These are phyloP conservation scores for Aphelinus certus DNA, from an alignment of 1,140 invertebrate genomes.

Conservation along the genomic window DNA sequence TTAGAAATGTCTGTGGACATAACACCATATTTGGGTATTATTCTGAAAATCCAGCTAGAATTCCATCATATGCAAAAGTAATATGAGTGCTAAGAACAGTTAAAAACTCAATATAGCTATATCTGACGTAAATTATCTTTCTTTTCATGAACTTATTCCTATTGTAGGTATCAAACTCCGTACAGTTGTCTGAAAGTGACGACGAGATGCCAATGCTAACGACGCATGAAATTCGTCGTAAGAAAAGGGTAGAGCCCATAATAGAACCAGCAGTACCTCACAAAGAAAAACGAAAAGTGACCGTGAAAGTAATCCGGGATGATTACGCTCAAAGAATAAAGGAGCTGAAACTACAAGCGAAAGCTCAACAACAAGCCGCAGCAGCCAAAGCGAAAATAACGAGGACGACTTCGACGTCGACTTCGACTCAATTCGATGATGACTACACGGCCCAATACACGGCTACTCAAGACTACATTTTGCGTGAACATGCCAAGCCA, in stretches of 20 bases:
- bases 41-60: too few species aligned
- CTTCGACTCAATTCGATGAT: slow-evolving; percentile 11
- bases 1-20: too few species aligned
- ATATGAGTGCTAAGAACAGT: too few species aligned
- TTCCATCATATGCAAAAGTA: too few species aligned
- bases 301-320: slow-evolving; percentile 27
- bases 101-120: too few species aligned
- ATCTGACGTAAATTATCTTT: too few species aligned
- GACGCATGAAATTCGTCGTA: slow-evolving; percentile 11
- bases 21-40: too few species aligned
- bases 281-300: slow-evolving; percentile 32
- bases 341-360: too few species aligned
- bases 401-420: background rate
- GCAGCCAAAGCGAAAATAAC: background rate
- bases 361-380: background rate
- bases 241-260: slow-evolving; percentile 17
- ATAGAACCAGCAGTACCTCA: background rate
- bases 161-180: too few species aligned
- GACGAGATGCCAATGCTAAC: background rate
- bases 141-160: too few species aligned
- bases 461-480: slow-evolving; percentile 27
- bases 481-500: slow-evolving; percentile 21
- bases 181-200: background rate
- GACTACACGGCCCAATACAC: slow-evolving; percentile 26
- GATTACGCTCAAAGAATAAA: slow-evolving; percentile 3